A percentile compares a stretch with the other conserved stretches of the same genome.
These are phyloP conservation scores for Cuniculus paca DNA, from an alignment of 2,797 vertebrate genomes.

Conservation along the genomic window DNA sequence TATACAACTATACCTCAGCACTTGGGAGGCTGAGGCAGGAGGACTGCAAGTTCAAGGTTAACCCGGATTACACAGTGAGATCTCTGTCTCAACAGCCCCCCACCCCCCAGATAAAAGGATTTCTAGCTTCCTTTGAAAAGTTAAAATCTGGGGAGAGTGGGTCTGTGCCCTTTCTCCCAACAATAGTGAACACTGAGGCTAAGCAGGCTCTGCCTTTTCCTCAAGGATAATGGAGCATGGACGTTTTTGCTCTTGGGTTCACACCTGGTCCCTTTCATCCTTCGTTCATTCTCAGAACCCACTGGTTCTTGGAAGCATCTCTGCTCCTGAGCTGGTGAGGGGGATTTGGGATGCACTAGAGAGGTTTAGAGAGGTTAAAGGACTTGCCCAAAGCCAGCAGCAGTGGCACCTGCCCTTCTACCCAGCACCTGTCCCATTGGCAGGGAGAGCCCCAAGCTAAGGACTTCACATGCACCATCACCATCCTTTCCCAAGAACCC, in stretches of 20 bases:
- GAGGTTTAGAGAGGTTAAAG: neutral
- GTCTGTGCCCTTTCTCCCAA: neutral
- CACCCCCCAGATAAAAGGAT: neutral
- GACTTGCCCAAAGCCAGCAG: neutral
- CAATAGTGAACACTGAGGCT: neutral
- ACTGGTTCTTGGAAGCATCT: neutral
- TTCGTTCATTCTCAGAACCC: neutral
- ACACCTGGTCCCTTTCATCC: neutral
- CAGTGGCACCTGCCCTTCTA: rapidly evolving
- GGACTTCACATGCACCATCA: neutral
- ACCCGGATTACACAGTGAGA: neutral
- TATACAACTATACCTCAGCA: neutral
- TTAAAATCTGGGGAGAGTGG: neutral
- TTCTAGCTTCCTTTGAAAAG: slow-evolving; percentile 33
- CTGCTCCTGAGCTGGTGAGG: neutral
- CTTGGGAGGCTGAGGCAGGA: neutral
- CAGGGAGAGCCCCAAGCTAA: neutral
- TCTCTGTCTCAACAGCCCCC: neutral
- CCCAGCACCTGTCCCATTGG: neutral
- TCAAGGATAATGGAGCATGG: neutral
- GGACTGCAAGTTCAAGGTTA: neutral
- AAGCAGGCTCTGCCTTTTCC: neutral
- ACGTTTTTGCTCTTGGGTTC: neutral
- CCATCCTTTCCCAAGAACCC: neutral
- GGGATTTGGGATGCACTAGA: neutral